phyloP scores from a whole-genome alignment of 2,888 invertebrate genomes.

The Lissocephala sabroskyi region DNA sequence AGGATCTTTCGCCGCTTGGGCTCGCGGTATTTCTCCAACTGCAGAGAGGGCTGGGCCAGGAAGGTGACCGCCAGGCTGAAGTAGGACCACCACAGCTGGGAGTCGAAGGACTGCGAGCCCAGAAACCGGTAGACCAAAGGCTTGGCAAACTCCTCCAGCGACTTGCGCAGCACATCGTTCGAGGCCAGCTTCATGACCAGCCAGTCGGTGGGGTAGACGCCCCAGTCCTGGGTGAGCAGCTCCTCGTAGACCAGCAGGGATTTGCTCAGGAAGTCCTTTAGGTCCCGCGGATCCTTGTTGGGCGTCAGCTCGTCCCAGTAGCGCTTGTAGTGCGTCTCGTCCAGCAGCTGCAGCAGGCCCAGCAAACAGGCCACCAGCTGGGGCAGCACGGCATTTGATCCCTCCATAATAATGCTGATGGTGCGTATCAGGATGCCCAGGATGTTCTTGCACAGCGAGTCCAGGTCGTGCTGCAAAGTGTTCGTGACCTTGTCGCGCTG shows the following conservation, averaged over 20 bases:
- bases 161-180: constrained; percentile 87
- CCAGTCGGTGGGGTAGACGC: constrained; percentile 89
- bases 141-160: constrained; percentile 90
- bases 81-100: constrained; percentile 84
- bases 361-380: constrained; percentile 90
- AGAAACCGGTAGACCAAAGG: constrained; percentile 89
- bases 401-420: constrained; percentile 85
- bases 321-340: constrained; percentile 89
- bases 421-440: constrained; percentile 90
- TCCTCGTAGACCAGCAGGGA: constrained; percentile 78
- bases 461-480: constrained; percentile 82
- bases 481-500: constrained; percentile 74
- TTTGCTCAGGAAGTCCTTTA: constrained; percentile 89
- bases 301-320: constrained; percentile 85
- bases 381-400: constrained; percentile 79
- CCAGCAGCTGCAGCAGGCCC: constrained; percentile 87
- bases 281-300: constrained; percentile 80
- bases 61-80: constrained; percentile 87
- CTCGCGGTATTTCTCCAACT: constrained; percentile 86
- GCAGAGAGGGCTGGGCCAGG: constrained; percentile 85
- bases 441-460: constrained; percentile 85
- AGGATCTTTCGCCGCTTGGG: constrained; percentile 84
- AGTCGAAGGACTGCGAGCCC: constrained; percentile 82
- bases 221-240: constrained; percentile 70
- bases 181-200: constrained; percentile 90